Conservation (phyloP, 2,113 vertebrate species). For the Phylloscopus whistleri region DNA sequence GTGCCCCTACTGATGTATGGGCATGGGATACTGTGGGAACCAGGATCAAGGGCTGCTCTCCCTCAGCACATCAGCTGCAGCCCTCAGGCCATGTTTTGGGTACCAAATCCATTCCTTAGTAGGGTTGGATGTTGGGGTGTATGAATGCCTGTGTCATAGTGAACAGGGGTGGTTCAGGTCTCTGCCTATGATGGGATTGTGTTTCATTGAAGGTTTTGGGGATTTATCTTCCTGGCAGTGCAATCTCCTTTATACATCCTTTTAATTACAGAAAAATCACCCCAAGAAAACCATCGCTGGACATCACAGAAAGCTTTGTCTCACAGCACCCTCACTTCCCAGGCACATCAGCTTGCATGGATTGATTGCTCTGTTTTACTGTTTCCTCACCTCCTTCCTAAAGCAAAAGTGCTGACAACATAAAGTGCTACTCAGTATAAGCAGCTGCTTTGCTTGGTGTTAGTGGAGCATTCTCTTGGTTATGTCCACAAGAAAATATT, state of each 20-base stretch:
- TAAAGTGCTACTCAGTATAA: background rate
- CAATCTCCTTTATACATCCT: background rate
- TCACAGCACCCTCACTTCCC: background rate
- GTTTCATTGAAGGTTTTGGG: background rate
- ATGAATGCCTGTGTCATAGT: background rate
- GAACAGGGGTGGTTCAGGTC: background rate
- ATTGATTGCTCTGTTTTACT: background rate
- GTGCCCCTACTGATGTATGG: fast-evolving
- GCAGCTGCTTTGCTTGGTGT: constrained; percentile 13
- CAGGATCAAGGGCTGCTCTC: background rate
- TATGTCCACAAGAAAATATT: constrained; percentile 52
- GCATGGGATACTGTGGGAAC: background rate
- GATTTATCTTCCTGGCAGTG: background rate
- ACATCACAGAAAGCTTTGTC: background rate
- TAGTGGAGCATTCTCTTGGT: constrained; percentile 12
- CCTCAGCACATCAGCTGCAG: background rate
- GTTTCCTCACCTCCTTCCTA: constrained; percentile 20
- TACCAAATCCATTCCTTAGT: background rate
- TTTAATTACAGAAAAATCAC: background rate
- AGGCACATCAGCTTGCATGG: background rate
- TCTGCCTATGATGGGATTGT: background rate
- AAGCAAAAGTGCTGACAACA: constrained; percentile 26
- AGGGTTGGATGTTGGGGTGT: background rate
- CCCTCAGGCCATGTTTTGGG: background rate
- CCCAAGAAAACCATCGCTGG: background rate